Evolutionary conservation across 2,113 vertebrate species (phyloP).

Genomic region (Nothocercus julius): DNA sequence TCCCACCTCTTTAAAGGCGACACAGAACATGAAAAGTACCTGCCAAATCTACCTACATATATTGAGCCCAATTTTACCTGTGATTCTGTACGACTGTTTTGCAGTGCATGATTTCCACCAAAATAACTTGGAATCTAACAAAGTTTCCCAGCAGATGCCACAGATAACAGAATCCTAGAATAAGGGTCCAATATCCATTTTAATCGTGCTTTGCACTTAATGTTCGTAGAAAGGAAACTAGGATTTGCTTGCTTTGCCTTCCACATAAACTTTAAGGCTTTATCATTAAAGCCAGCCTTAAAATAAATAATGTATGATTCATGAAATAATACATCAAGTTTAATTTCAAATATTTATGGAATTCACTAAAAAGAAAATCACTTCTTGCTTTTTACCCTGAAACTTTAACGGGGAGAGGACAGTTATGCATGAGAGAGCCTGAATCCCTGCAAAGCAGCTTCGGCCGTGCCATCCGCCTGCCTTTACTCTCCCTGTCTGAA

Average conservation of each 20-base stretch:
- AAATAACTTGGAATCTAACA: background rate
- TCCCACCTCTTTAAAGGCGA: background rate
- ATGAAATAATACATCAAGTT: conserved; percentile 44
- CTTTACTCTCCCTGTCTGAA: background rate
- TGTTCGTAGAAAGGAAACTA: background rate
- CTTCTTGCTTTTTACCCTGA: conserved; percentile 41
- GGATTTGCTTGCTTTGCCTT: background rate
- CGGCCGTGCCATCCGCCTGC: background rate
- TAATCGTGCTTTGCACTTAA: background rate
- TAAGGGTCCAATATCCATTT: conserved; percentile 3
- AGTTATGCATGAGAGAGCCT: background rate
- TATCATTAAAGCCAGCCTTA: conserved; percentile 66
- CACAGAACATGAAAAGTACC: background rate
- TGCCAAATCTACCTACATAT: background rate
- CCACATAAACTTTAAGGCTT: conserved; percentile 11
- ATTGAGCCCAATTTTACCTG: background rate
- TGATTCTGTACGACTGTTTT: accelerated
- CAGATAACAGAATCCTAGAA: background rate
- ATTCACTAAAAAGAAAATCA: conserved; percentile 63
- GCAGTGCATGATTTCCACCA: background rate
- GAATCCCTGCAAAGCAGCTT: background rate
- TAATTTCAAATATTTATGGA: conserved; percentile 78
- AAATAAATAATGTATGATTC: conserved; percentile 77
- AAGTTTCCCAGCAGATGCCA: background rate
- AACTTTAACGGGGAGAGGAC: conserved; percentile 25